Base-by-base conservation (phyloP, 2,797 vertebrate species). In the Gallinago solitaria region DNA sequence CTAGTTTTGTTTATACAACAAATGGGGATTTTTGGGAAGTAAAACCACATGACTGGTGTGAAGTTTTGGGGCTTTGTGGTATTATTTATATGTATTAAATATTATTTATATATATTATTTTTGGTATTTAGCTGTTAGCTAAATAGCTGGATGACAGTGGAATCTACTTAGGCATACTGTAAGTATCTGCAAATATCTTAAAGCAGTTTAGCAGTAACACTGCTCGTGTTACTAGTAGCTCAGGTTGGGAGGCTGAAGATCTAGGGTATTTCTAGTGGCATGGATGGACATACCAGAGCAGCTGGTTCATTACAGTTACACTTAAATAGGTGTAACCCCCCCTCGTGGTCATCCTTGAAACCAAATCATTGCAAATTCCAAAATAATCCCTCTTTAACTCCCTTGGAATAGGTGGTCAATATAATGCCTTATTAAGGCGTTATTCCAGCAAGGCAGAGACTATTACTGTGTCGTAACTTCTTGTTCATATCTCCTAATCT, bases 1-100 rank as follows among this genome's bases (percentile, higher is more conserved):
- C 78, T 96, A 45, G 6, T 73, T 82, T 64, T 84, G 56, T 93
- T 94, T 92, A n/a, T 70, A 41, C 30, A 84, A 83, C 51, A 85
- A 71, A 43, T 35, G 6, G 15, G 82, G 64, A 41, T 51, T 79
- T 77, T 87, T 47, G 19, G 47, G 51, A 87, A 43, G 67, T 59
- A 51, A 86, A 75, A 33, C 17, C 51, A 8, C 15, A 3, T 54
- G 56, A 21, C 68, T 88, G 83, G 41, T 86, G 33, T 82, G 30
- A 82, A 79, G n/a, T 75, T 91, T 33, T 18, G 27, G 4, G 4
- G 2, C 27, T 63, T 69, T 24, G 14, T 70, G 2, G 39, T 39
- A 39, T 39, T 39, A 39, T 39, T 39, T 39, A 39, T 39, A 39
- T 39, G 37, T 39, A 39, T 39, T 39, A 39, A 39, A 39, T 39